A percentile compares a stretch with the other conserved stretches of the same genome.
Evolutionary conservation across 2,797 vertebrate species (phyloP).

Genomic region (Serranus cabrilla): DNA sequence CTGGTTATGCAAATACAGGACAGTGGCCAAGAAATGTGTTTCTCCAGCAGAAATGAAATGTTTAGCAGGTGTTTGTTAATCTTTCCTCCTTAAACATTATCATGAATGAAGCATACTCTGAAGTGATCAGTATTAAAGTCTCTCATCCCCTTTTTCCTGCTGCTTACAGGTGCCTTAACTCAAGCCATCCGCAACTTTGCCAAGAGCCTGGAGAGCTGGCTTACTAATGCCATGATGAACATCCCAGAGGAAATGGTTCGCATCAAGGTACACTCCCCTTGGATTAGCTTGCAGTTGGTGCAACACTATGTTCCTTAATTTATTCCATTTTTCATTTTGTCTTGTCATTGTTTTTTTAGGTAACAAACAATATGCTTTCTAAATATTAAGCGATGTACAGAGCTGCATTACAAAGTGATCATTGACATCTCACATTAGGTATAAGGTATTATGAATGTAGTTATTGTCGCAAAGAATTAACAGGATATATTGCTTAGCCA

Average conservation of each 20-base stretch:
- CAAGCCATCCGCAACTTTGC: constrained; percentile 98
- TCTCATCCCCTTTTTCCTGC: neutral
- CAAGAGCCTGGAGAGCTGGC: constrained; percentile 96
- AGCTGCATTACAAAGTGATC: too few relatives aligned
- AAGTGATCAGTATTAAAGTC: neutral
- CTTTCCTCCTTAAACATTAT: neutral
- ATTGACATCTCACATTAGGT: too few relatives aligned
- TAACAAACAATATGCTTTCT: too few relatives aligned
- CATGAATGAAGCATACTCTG: neutral
- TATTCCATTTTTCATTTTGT: too few relatives aligned
- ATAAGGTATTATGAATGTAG: too few relatives aligned
- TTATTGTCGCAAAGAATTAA: too few relatives aligned
- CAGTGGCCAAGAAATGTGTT: neutral
- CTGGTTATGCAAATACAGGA: neutral
- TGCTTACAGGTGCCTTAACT: constrained; percentile 93
- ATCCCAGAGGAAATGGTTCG: constrained; percentile 97
- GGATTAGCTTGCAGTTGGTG: neutral
- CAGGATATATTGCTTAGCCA: too few relatives aligned
- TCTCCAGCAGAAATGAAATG: neutral
- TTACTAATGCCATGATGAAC: constrained; percentile 97
- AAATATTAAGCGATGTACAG: too few relatives aligned
- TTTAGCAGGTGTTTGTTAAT: neutral
- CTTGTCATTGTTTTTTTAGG: too few relatives aligned
- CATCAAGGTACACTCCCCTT: constrained; percentile 86
- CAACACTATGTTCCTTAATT: too few relatives aligned